A percentile compares a stretch with the other conserved stretches of the same genome.
phyloP scores from a whole-genome alignment of 2,888 invertebrate species.

The Ditylenchus weischeri region DNA sequence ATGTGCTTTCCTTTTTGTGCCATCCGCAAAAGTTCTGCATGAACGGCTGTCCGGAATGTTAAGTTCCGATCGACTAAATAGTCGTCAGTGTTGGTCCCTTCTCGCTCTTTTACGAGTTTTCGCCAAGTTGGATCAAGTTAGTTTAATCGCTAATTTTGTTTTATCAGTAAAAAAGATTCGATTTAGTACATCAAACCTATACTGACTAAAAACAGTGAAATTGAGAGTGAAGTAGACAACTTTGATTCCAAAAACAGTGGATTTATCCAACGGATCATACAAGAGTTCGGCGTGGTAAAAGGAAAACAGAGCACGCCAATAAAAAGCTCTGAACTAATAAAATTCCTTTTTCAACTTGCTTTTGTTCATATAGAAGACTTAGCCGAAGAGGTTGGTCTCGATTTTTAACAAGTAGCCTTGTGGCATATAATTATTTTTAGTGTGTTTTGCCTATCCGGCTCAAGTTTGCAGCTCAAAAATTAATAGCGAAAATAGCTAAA shows the following conservation, averaged over 20 bases:
- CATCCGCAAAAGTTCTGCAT: constrained; percentile 25
- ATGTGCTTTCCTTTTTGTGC: constrained; percentile 29
- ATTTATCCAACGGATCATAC: background rate
- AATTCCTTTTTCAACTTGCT: constrained; percentile 48
- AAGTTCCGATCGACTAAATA: constrained; percentile 24
- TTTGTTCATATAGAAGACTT: constrained; percentile 32
- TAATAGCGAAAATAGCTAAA: constrained; percentile 66
- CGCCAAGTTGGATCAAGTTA: constrained; percentile 20
- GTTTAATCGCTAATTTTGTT: constrained; percentile 5
- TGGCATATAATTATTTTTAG: background rate
- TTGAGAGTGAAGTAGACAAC: background rate
- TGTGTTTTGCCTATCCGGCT: constrained; percentile 20
- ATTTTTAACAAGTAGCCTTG: background rate
- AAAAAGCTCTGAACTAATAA: constrained; percentile 31
- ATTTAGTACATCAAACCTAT: constrained; percentile 27
- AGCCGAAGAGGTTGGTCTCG: constrained; percentile 15
- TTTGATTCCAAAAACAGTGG: background rate
- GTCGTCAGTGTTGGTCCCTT: constrained; percentile 17
- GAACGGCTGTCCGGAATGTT: constrained; percentile 9
- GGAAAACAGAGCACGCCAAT: background rate
- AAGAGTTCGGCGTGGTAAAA: background rate
- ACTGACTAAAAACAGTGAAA: constrained; percentile 2
- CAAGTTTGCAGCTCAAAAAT: constrained; percentile 36
- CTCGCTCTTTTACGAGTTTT: constrained; percentile 31
- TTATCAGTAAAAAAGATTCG: background rate